Evolutionary conservation across 2,888 invertebrate genomes (phyloP).

Genomic region (Mesorhabditis spiculigera): DNA sequence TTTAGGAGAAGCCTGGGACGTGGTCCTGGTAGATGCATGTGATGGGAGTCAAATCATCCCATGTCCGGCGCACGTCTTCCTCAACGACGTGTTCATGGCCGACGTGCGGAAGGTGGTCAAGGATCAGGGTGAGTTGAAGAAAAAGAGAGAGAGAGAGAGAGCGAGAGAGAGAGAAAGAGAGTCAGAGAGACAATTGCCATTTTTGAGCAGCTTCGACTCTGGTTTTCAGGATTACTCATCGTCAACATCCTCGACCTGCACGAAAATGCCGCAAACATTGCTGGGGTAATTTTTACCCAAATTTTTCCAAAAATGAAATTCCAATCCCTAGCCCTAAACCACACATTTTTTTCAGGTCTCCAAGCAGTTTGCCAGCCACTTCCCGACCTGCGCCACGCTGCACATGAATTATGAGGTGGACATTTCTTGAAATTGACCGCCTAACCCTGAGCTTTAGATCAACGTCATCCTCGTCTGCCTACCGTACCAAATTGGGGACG

Average conservation of each 20-base stretch:
- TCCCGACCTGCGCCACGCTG: background rate
- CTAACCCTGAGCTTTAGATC: background rate
- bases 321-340: too few relatives aligned
- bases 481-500: background rate
- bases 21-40: slow-evolving; percentile 32
- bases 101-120: slow-evolving; percentile 12
- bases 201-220: too few relatives aligned
- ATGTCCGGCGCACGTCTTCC: slow-evolving; percentile 25
- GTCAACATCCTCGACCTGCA: slow-evolving; percentile 4
- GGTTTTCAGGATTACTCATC: background rate
- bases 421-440: background rate
- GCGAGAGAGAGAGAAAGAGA: too few relatives aligned
- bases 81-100: slow-evolving; percentile 10
- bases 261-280: background rate
- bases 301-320: too few relatives aligned
- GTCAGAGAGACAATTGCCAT: too few relatives aligned
- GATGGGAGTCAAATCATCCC: slow-evolving; percentile 15
- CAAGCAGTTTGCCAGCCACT: background rate
- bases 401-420: background rate
- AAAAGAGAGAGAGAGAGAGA: too few relatives aligned
- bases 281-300: too few relatives aligned
- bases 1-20: slow-evolving; percentile 19
- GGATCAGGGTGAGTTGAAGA: background rate
- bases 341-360: background rate
- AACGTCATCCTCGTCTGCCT: background rate